Percentiles rank a stretch among this genome's conserved stretches.
phyloP scores from a whole-genome alignment of 1,140 invertebrate species.

The Gonioctena quinquepunctata region DNA sequence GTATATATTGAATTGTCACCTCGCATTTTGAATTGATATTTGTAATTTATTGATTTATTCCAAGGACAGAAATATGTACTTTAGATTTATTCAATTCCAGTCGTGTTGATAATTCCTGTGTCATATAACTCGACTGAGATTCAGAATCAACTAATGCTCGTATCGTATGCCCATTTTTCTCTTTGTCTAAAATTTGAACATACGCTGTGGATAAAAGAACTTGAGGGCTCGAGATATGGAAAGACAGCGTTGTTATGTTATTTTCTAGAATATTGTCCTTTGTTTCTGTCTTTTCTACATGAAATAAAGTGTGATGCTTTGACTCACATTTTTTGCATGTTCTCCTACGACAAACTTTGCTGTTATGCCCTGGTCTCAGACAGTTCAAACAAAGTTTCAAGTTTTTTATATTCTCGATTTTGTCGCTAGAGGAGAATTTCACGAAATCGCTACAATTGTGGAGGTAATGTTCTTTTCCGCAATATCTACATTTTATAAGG shows the following conservation, averaged over 20 bases:
- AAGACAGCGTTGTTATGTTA: not conserved
- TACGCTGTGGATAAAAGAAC: not conserved
- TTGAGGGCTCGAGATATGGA: not conserved
- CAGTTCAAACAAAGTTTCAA: not conserved
- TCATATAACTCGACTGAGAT: not conserved
- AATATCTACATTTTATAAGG: no score
- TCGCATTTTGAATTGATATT: not conserved
- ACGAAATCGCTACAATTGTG: not conserved
- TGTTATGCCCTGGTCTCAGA: not conserved
- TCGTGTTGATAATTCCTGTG: not conserved
- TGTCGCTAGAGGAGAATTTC: no score
- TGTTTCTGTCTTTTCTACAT: not conserved
- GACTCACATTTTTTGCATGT: not conserved
- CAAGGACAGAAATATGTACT: not conserved
- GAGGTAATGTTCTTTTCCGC: not conserved
- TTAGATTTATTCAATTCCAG: not conserved
- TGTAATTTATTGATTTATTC: not conserved
- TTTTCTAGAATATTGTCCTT: no score
- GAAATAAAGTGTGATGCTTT: not conserved
- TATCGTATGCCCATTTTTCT: not conserved
- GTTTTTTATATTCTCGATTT: not conserved
- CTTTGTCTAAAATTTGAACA: not conserved
- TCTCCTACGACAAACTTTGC: not conserved
- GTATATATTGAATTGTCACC: not conserved
- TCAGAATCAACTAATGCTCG: not conserved